Percentiles rank a stretch among this genome's conserved stretches.
Evolutionary conservation across 2,797 vertebrate species (phyloP).

Genomic region (Erpetoichthys calabaricus): DNA sequence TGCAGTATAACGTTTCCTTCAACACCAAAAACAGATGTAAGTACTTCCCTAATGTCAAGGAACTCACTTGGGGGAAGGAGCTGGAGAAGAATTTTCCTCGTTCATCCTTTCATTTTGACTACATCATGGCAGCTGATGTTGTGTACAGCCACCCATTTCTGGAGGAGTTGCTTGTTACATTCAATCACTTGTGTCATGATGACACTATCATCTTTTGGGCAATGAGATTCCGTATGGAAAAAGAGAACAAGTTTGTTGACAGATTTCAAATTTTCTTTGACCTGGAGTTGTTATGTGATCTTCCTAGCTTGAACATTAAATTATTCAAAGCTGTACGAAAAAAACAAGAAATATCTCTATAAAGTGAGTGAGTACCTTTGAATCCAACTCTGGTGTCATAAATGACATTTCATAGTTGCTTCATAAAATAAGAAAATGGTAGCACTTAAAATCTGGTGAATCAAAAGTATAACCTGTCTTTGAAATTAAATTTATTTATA

Average conservation of each 20-base stretch:
- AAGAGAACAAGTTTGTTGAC: conserved; percentile 74
- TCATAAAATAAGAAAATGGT: no score
- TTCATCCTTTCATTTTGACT: conserved; percentile 62
- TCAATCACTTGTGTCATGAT: conserved; percentile 73
- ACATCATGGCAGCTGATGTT: conserved; percentile 84
- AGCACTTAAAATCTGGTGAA: no score
- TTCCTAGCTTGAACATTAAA: conserved; percentile 77
- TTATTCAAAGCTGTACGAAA: conserved; percentile 69
- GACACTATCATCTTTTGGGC: conserved; percentile 82
- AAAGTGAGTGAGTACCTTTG: no score
- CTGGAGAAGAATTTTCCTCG: conserved; percentile 68
- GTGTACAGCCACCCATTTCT: conserved; percentile 80
- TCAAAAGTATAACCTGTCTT: no score
- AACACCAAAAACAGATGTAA: conserved; percentile 73
- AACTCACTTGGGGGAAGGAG: conserved; percentile 73
- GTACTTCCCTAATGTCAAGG: conserved; percentile 66
- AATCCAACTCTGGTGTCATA: no score
- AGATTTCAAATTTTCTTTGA: conserved; percentile 64
- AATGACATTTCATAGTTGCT: no score
- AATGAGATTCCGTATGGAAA: conserved; percentile 81
- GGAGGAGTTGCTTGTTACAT: conserved; percentile 75
- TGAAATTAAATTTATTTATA: no score
- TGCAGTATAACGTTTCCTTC: conserved; percentile 64
- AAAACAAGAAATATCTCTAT: conserved; percentile 13
- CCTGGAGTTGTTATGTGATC: conserved; percentile 65